phyloP scores from a whole-genome alignment of 2,888 invertebrate species.

The Plemyria rubiginata region DNA sequence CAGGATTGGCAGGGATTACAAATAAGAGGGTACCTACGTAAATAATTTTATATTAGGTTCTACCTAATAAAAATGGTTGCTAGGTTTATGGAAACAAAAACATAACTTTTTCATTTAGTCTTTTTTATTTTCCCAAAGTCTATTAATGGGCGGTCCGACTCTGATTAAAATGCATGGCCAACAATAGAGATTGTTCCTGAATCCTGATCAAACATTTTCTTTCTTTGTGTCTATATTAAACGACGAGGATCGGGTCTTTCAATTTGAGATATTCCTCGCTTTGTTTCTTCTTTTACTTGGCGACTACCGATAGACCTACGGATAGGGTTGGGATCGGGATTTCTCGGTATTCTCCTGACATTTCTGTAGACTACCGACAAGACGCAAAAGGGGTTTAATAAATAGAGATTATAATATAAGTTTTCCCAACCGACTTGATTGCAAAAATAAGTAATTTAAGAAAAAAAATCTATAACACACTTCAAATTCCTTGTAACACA shows the following conservation, averaged over 20 bases:
- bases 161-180: slow-evolving; percentile 71
- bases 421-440: too few relatives aligned
- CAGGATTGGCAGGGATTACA: too few relatives aligned
- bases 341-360: too few relatives aligned
- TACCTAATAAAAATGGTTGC: too few relatives aligned
- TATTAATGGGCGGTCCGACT: slow-evolving; percentile 49
- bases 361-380: background rate
- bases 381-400: too few relatives aligned
- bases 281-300: slow-evolving; percentile 53
- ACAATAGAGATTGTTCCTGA: slow-evolving; percentile 64
- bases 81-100: background rate
- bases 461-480: too few relatives aligned
- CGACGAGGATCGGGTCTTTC: slow-evolving; percentile 57
- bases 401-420: too few relatives aligned
- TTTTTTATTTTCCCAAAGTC: slow-evolving; percentile 44
- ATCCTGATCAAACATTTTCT: slow-evolving; percentile 66
- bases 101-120: slow-evolving; percentile 27
- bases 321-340: too few relatives aligned
- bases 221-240: slow-evolving; percentile 68
- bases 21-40: too few relatives aligned
- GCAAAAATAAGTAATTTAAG: too few relatives aligned
- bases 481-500: too few relatives aligned
- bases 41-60: too few relatives aligned
- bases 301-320: slow-evolving; percentile 40
- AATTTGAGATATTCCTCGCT: slow-evolving; percentile 60